Evolutionary conservation across 2,888 invertebrate genomes (phyloP), one percentile per base, ranked within the genome.

Genomic region (Tenthredo notha): DNA sequence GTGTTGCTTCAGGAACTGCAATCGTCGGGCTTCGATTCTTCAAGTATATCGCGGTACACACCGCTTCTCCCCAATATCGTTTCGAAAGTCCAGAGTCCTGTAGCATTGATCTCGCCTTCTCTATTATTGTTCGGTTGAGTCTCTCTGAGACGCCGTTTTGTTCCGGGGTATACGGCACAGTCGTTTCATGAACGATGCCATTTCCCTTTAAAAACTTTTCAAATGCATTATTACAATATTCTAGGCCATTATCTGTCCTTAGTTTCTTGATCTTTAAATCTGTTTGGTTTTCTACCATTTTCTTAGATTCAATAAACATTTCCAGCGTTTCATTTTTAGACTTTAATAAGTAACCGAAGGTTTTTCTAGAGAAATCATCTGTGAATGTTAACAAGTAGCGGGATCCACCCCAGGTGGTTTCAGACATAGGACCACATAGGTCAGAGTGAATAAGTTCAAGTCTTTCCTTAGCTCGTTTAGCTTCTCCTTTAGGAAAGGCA

Each of bases 21-120:
- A 87, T 90, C 2, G 90, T 89, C 37, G 90, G 89, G 3, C 86
- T 91, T 70, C 91, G 87, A 84, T 93, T 93, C 4, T 92, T 86
- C 43, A 92, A 84, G 85, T 91, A 92, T 1, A 90, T 89, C 12
- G 91, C 91, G 84, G 90, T 91, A 6, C 90, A 89, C 0, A 92
- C 89, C 4, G 93, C 93, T 88, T 93, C 93, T 5, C 92, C 92
- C 93, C 92, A 93, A 6, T 91, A 87, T n/a, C 88, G 88, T 40
- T 87, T 84, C 43, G 86, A 72, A 10, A 91, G 61, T 0, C 88
- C 89, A 25, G 84, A 86, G 0, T 77, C 86, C 33, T 87, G 85
- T 5, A 89, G 54, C 83, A 88, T 85, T 12, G 85, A 87, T 12
- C 88, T 83, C 1, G 87, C 86, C 40, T 86, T 86, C 72, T 89